Conservation (phyloP, 2,888 invertebrate species). For the Drosophila pseudotalamancana region DNA sequence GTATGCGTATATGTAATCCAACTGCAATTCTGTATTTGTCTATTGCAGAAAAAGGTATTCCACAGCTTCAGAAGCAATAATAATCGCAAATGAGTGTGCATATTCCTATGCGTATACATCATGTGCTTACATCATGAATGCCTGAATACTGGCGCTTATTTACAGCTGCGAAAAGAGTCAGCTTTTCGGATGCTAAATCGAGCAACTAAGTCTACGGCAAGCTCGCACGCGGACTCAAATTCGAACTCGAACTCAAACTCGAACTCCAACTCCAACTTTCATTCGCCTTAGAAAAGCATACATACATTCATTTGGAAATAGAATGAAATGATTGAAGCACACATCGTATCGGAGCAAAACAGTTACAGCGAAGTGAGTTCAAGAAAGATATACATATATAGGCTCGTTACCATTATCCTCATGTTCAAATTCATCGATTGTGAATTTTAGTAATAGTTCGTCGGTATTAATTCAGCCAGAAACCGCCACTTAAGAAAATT, state of each 20-base stretch:
- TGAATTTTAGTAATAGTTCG: not conserved
- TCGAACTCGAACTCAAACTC: no score
- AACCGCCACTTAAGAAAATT: no score
- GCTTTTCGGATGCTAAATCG: not conserved
- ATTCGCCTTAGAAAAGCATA: no score
- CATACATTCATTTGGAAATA: not conserved
- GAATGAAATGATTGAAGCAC: constrained; percentile 17
- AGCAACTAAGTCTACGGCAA: no score
- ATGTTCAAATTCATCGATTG: not conserved
- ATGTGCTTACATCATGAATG: not conserved
- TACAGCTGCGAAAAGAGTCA: not conserved
- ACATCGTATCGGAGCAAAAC: constrained; percentile 11
- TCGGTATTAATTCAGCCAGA: no score
- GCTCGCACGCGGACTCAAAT: no score
- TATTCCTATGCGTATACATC: not conserved
- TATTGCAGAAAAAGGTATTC: constrained; percentile 47
- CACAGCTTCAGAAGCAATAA: constrained; percentile 1
- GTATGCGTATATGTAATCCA: constrained; percentile 63
- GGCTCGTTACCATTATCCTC: constrained; percentile 11
- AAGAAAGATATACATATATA: no score
- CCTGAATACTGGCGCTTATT: not conserved
- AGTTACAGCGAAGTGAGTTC: constrained; percentile 38
- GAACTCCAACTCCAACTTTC: no score
- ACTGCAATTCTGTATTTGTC: constrained; percentile 49
- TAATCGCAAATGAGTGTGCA: not conserved